Base-by-base conservation (phyloP, 1,140 invertebrate genomes). In the Halictus rubicundus region DNA sequence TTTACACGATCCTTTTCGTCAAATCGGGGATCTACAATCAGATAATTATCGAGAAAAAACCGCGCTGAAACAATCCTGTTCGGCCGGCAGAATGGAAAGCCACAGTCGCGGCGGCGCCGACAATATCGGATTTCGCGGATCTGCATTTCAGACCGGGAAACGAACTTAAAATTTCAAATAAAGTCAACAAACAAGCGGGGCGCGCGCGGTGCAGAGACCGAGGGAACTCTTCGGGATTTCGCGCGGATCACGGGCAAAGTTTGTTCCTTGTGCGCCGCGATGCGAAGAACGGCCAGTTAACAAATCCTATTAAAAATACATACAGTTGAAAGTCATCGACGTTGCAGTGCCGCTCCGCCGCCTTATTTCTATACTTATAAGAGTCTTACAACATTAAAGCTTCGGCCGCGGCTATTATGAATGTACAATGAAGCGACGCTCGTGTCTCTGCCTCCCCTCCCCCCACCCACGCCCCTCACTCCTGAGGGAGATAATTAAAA, bases 301-400 rank as follows among this genome's bases (percentile, higher is more conserved):
- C 46, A 66, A 84, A 87, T 84, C 82, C 85, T 87, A 87, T 87
- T 87, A 87, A 87, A 87, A 87, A 87, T 80, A 78, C 23, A 71
- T 77, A 65, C 68, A 77, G 68, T 66, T 68, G 23, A 25, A 63
- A 81, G 52, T 42, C 60, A 61, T 71, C 64, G 72, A 27, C 66
- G 64, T 54, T 42, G 57, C 37, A 32, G 7, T 19, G 54, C 27
- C 52, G 21, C 86, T 80, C 66, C 19, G 73, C n/a, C 74, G 42
- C 37, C 78, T 86, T 87, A 72, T 68, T 75, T 80, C 78, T 87
- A 80, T 84, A 84, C 82, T 80, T 82, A 84, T 84, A 87, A 87
- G 86, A 87, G 85, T 68, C 85, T 87, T 84, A 87, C 72, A 87
- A 86, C 82, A 86, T 87, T 87, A 87, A 86, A 79, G 54, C 60